Conservation (phyloP, 2,888 invertebrate species). For the Mesorhabditis belari region DNA sequence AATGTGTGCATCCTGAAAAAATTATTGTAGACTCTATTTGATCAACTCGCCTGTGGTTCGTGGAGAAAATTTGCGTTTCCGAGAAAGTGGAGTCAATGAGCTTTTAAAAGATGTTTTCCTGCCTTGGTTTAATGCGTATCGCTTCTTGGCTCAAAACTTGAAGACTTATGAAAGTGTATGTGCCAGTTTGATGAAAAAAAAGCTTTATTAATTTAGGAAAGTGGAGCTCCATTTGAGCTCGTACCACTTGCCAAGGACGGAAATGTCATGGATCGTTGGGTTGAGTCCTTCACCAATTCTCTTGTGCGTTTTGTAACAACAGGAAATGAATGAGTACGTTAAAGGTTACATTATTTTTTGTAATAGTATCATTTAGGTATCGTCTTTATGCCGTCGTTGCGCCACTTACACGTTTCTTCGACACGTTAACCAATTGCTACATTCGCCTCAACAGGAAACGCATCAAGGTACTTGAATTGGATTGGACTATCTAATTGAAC, state of each 20-base stretch:
- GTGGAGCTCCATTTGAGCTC: slow-evolving; percentile 22
- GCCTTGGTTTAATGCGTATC: slow-evolving; percentile 74
- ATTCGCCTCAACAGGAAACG: slow-evolving; percentile 90
- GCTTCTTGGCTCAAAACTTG: slow-evolving; percentile 89
- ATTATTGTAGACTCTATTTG: slow-evolving; percentile 68
- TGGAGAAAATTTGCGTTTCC: slow-evolving; percentile 89
- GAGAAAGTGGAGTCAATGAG: slow-evolving; percentile 92
- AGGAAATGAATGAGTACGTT: slow-evolving; percentile 70
- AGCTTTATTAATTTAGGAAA: slow-evolving; percentile 17
- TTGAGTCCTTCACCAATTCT: slow-evolving; percentile 89
- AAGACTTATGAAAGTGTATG: slow-evolving; percentile 68
- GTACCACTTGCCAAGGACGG: slow-evolving; percentile 30
- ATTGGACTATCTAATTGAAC: not conserved
- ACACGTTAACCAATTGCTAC: slow-evolving; percentile 97
- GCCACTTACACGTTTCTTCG: slow-evolving; percentile 84
- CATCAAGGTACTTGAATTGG: slow-evolving; percentile 64
- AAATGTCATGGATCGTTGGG: slow-evolving; percentile 95
- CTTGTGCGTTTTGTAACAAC: slow-evolving; percentile 75
- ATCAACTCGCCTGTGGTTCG: slow-evolving; percentile 96
- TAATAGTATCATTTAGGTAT: slow-evolving; percentile 62
- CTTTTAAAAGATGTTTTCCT: slow-evolving; percentile 93
- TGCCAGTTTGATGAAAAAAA: not conserved
- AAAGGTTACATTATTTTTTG: not conserved
- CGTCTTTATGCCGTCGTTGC: slow-evolving; percentile 91
- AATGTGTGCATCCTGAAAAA: not conserved